A percentile compares a stretch with the other conserved stretches of the same genome.
Evolutionary conservation across 2,888 invertebrate genomes (phyloP).

Genomic region (Polydrusus cervinus): DNA sequence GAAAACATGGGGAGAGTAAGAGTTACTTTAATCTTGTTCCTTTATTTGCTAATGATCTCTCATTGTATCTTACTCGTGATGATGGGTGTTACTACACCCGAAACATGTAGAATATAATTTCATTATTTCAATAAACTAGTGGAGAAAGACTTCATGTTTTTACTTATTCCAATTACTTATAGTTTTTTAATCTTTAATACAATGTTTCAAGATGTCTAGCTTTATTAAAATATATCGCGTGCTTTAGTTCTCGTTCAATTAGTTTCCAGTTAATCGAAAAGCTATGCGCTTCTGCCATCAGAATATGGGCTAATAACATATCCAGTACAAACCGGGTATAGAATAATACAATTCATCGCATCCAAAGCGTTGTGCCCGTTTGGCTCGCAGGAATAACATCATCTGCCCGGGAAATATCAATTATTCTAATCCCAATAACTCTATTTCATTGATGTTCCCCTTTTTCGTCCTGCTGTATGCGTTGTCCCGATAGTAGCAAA

Average conservation of each 20-base stretch:
- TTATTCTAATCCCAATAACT: conserved; percentile 53
- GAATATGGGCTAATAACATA: conserved; percentile 25
- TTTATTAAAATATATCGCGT: not conserved
- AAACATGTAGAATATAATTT: no score
- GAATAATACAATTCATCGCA: conserved; percentile 38
- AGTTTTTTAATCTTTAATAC: no score
- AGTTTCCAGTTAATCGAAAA: conserved; percentile 5
- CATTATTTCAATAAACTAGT: no score
- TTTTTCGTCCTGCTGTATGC: conserved; percentile 32
- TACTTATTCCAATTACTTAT: no score
- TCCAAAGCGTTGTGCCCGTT: conserved; percentile 29
- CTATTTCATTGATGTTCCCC: conserved; percentile 44
- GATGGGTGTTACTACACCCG: no score
- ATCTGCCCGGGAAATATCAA: conserved; percentile 49
- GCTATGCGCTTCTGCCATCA: not conserved
- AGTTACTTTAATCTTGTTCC: no score
- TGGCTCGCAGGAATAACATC: conserved; percentile 47
- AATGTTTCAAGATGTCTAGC: no score
- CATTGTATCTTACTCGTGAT: no score
- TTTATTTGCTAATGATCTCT: no score
- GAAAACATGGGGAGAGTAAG: no score
- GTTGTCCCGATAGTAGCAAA: conserved; percentile 33
- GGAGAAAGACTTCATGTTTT: no score
- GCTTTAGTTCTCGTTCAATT: not conserved
- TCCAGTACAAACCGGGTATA: conserved; percentile 27